Percentiles rank a stretch among this genome's conserved stretches.
phyloP scores from a whole-genome alignment of 2,113 vertebrate species.

The Sitta europaea region DNA sequence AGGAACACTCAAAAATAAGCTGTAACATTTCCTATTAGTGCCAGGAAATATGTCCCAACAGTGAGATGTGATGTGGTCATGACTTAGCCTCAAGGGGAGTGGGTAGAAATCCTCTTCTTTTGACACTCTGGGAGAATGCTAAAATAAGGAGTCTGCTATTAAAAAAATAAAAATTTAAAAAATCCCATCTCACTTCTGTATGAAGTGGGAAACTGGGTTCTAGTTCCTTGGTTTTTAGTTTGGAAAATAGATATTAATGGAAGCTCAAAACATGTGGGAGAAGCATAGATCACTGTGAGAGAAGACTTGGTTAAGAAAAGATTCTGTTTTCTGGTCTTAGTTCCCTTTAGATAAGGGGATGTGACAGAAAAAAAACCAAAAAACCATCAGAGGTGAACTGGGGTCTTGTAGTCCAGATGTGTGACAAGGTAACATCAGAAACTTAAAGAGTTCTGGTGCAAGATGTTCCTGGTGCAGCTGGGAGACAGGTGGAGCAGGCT shows the following conservation, averaged over 20 bases:
- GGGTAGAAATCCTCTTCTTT: not conserved
- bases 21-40: not conserved
- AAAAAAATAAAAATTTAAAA: too few species aligned
- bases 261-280: not conserved
- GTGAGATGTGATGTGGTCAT: not conserved
- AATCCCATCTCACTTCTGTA: not conserved
- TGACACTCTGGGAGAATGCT: not conserved
- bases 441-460: not conserved
- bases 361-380: not conserved
- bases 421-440: not conserved
- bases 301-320: not conserved
- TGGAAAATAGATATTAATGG: not conserved
- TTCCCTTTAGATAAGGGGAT: not conserved
- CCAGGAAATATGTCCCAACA: constrained; percentile 9
- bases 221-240: not conserved
- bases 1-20: not conserved
- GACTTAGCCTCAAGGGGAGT: not conserved
- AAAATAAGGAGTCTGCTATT: not conserved
- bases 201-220: not conserved
- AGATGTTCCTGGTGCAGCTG: not conserved
- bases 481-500: not conserved
- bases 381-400: not conserved
- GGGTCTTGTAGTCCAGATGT: not conserved
- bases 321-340: not conserved
- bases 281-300: not conserved